Conservation (phyloP, 2,113 vertebrate genomes). For the Mungos mungo region DNA sequence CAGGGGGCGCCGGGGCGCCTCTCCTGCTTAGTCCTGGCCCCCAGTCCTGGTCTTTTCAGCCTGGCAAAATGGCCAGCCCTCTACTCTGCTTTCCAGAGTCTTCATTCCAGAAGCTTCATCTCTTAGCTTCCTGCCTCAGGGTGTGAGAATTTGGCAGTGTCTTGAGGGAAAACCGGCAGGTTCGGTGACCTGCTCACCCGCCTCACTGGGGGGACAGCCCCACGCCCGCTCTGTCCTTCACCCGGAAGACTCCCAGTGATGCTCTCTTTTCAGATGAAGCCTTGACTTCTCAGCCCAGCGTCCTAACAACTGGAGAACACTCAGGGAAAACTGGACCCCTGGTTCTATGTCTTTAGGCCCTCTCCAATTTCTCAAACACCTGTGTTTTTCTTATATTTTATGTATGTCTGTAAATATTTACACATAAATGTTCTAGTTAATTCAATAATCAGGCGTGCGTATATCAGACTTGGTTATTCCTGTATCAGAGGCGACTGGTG, state of each 20-base stretch:
- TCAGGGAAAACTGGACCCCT: neutral
- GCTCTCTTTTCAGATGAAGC: neutral
- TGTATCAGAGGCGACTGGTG: too few species aligned
- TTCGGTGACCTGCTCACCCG: neutral
- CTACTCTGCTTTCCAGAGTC: neutral
- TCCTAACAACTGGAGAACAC: neutral
- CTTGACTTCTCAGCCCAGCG: neutral
- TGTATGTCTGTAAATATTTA: neutral
- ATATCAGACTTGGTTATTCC: accelerated
- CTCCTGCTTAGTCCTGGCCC: neutral
- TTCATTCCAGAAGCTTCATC: neutral
- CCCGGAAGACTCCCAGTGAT: neutral
- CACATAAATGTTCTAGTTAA: neutral
- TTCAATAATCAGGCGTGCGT: neutral
- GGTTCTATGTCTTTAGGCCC: neutral
- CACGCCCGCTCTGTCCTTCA: neutral
- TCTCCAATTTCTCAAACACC: neutral
- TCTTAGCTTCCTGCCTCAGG: neutral
- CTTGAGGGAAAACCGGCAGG: neutral
- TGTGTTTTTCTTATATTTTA: neutral
- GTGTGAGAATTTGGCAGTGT: neutral
- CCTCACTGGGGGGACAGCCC: neutral
- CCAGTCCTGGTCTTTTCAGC: neutral
- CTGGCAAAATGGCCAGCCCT: neutral
- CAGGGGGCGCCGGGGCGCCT: neutral